These are phyloP conservation scores for Diplodus sargus DNA, from an alignment of 2,797 vertebrate genomes.

Conservation along the genomic window DNA sequence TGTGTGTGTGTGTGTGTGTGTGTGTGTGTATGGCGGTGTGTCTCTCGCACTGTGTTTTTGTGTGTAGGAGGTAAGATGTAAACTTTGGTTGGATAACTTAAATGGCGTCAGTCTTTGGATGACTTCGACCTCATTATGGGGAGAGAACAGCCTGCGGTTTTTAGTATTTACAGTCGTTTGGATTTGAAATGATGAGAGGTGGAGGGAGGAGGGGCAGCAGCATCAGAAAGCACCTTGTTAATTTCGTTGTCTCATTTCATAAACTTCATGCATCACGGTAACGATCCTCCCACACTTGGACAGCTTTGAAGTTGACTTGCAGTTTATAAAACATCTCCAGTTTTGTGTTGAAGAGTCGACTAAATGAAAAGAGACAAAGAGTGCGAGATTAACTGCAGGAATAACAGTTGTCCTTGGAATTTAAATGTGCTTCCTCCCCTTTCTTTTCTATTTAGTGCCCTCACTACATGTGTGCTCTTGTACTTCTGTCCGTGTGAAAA, in stretches of 20 bases:
- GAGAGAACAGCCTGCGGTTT: constrained; percentile 7
- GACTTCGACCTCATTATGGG: constrained; percentile 41
- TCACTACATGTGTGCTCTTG: accelerated
- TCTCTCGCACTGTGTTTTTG: constrained; percentile 24
- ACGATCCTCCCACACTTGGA: neutral
- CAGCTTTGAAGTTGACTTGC: neutral
- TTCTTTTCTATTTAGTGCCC: neutral
- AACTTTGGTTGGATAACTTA: constrained; percentile 49
- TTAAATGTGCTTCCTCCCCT: neutral
- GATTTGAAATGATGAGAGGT: constrained; percentile 8
- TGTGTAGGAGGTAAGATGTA: constrained; percentile 57
- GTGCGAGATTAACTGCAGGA: constrained; percentile 2
- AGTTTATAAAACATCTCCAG: neutral
- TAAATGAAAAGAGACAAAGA: neutral
- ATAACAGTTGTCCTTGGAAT: neutral
- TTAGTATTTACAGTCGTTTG: neutral
- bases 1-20: constrained; percentile 18
- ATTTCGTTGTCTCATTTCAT: neutral
- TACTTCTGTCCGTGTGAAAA: neutral
- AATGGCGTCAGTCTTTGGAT: constrained; percentile 31
- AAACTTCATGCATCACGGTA: neutral
- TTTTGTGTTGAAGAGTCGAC: neutral
- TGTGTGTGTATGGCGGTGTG: constrained; percentile 9
- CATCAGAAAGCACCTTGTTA: neutral
- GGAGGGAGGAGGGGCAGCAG: neutral